Conservation (phyloP, 2,797 vertebrate genomes). For the Brachyalestes nurse region DNA sequence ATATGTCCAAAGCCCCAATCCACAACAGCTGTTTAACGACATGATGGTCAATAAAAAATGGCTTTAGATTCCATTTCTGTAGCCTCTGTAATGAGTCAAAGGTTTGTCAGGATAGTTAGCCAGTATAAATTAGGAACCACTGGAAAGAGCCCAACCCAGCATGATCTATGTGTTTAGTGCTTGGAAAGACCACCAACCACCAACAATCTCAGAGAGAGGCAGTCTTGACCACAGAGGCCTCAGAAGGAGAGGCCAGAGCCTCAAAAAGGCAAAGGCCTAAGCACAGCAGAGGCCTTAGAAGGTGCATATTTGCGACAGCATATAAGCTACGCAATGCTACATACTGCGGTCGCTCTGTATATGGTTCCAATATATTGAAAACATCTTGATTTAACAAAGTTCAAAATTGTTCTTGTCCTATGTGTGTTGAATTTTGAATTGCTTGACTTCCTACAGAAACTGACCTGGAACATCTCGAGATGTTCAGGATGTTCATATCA, state of each 20-base stretch:
- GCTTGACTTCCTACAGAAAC: not conserved
- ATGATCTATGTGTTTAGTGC: not conserved
- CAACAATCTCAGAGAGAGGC: not conserved
- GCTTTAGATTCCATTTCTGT: conserved; percentile 7
- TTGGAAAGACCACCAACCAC: not conserved
- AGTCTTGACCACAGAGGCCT: not conserved
- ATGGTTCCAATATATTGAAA: not conserved
- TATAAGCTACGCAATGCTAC: not conserved
- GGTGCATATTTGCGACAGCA: not conserved
- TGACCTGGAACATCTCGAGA: not conserved
- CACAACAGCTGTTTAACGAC: not conserved
- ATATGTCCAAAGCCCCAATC: not conserved
- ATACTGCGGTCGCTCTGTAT: not conserved
- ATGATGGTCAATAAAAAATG: not conserved
- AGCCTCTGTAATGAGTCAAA: not conserved
- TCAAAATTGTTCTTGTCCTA: too few species aligned
- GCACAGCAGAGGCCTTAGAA: not conserved
- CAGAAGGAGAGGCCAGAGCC: not conserved
- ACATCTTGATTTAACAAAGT: not conserved
- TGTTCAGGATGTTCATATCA: not conserved
- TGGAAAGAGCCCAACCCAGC: not conserved
- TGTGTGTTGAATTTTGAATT: too few species aligned
- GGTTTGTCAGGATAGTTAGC: not conserved
- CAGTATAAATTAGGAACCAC: too few species aligned
- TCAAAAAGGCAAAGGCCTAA: not conserved